Conservation (phyloP, 2,888 invertebrate species). For the Eristalis pertinax region DNA sequence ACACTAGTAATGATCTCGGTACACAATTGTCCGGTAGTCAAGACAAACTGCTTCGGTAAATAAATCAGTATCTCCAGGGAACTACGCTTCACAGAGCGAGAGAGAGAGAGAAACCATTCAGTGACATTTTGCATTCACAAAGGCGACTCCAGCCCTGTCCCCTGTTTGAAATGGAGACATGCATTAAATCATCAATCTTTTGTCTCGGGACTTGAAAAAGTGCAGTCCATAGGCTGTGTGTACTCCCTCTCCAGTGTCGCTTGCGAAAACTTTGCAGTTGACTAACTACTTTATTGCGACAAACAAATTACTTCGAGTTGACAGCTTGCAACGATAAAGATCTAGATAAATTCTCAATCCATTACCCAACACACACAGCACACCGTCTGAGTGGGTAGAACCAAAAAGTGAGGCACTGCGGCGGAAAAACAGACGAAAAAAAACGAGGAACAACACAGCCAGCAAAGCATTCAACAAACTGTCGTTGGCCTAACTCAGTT, state of each 20-base stretch:
- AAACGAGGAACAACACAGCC: neutral
- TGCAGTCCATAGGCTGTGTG: neutral
- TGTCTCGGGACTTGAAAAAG: neutral
- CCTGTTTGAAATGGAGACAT: neutral
- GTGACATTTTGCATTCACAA: neutral
- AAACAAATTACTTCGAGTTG: constrained; percentile 17
- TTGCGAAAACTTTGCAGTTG: neutral
- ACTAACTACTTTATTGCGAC: neutral
- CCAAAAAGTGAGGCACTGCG: constrained; percentile 39
- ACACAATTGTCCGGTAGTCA: neutral
- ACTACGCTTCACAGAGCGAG: neutral
- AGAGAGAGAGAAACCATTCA: neutral
- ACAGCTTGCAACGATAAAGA: neutral
- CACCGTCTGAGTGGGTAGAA: constrained; percentile 38
- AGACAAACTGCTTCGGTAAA: neutral
- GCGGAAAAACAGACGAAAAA: neutral
- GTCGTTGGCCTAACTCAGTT: constrained; percentile 69
- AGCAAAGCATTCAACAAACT: constrained; percentile 33
- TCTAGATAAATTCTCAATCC: constrained; percentile 11
- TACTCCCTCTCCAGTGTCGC: neutral
- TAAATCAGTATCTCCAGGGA: neutral
- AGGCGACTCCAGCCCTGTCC: neutral
- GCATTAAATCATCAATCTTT: neutral
- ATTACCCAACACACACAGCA: neutral
- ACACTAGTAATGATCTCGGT: neutral